Evolutionary conservation across 23 tunicate genomes (phyloP).

Genomic region (Phallusia fumigata): DNA sequence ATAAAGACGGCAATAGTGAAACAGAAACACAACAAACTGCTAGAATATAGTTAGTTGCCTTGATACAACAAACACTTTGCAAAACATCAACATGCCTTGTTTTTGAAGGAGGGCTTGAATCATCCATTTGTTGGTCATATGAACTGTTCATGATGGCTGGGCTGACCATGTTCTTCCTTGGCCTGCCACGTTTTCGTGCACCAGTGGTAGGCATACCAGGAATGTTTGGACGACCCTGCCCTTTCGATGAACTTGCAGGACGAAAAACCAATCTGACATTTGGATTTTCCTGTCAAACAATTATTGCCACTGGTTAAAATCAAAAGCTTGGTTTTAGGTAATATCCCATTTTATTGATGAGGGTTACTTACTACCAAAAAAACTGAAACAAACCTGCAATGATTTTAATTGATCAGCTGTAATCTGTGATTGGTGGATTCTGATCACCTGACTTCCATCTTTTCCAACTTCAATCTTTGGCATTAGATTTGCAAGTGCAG

Average conservation of each 20-base stretch:
- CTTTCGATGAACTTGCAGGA: constrained; percentile 58
- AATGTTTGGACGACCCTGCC: background rate
- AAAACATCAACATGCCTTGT: constrained; percentile 21
- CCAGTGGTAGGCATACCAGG: constrained; percentile 15
- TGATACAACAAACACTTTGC: background rate
- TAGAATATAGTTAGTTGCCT: no score
- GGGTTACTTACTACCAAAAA: no score
- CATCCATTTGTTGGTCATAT: constrained; percentile 7
- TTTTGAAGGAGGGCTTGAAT: constrained; percentile 32
- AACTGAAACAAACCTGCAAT: constrained; percentile 51
- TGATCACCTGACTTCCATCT: constrained; percentile 94
- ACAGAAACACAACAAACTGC: no score
- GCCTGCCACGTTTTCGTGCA: constrained; percentile 70
- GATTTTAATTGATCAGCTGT: constrained; percentile 84
- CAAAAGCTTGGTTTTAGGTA: no score
- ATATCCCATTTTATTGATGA: no score
- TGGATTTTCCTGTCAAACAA: constrained; percentile 79
- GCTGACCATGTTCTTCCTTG: constrained; percentile 36
- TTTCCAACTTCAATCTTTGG: constrained; percentile 93
- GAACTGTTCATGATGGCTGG: constrained; percentile 6
- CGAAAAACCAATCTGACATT: constrained; percentile 92
- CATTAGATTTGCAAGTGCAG: constrained; percentile 88
- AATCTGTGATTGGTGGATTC: constrained; percentile 99
- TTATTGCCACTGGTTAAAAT: no score
- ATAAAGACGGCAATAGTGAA: no score